Conservation (phyloP, 2,797 vertebrate species). For the Spheniscus humboldti region DNA sequence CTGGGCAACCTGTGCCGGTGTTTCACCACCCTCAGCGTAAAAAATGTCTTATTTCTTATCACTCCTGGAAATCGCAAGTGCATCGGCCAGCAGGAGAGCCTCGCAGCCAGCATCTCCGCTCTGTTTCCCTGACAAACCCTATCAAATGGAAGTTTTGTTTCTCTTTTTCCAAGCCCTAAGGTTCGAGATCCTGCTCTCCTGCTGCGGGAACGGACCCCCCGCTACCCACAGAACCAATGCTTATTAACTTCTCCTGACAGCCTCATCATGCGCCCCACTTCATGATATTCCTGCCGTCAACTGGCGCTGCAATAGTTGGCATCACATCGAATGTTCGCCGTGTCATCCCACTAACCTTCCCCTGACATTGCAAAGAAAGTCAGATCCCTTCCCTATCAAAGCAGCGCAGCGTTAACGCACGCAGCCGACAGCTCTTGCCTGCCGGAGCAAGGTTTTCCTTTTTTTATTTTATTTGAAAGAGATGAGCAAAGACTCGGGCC, state of each 20-base stretch:
- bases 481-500: not conserved
- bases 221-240: not conserved
- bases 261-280: not conserved
- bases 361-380: not conserved
- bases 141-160: not conserved
- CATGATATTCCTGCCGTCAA: rapidly evolving
- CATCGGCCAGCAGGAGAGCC: not conserved
- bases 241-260: not conserved
- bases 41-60: not conserved
- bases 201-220: rapidly evolving
- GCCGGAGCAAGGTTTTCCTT: not conserved
- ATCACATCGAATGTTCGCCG: not conserved
- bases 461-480: not conserved
- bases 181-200: not conserved
- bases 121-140: not conserved
- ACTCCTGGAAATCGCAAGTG: rapidly evolving
- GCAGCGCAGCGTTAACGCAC: not conserved
- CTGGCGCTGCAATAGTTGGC: not conserved
- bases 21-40: not conserved
- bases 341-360: not conserved
- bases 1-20: not conserved
- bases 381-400: not conserved
- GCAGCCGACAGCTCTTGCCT: not conserved
- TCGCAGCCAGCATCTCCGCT: rapidly evolving
- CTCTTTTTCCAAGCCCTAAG: not conserved